Conservation (phyloP, 2,113 vertebrate species). For the Marmota flaviventris region DNA sequence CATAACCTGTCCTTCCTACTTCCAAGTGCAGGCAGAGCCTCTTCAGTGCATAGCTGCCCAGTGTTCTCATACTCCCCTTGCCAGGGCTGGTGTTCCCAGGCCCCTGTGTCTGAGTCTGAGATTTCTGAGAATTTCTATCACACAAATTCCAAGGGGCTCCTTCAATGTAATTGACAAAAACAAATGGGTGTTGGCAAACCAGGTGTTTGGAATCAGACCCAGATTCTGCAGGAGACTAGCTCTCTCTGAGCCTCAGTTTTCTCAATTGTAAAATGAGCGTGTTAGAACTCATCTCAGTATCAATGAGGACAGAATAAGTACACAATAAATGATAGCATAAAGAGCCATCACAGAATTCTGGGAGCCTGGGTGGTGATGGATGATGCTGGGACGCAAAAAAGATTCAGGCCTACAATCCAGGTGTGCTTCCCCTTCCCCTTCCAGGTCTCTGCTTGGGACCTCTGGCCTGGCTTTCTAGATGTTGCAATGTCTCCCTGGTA, state of each 20-base stretch:
- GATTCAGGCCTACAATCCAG: too few species aligned
- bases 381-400: neutral
- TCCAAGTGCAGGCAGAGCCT: neutral
- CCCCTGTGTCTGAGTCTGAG: neutral
- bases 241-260: neutral
- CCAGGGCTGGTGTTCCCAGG: neutral
- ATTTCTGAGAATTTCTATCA: neutral
- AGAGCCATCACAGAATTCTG: neutral
- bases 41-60: neutral
- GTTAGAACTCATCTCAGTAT: neutral
- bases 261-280: neutral
- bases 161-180: neutral
- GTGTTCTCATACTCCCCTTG: neutral
- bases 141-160: neutral
- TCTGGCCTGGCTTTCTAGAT: neutral
- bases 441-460: neutral
- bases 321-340: neutral
- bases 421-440: neutral
- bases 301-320: neutral
- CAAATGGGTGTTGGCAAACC: neutral
- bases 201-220: neutral
- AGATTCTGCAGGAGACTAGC: neutral
- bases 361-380: neutral
- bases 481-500: accelerated
- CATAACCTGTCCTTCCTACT: neutral